Base-by-base conservation (phyloP, 2,797 vertebrate genomes). In the Spea hammondii region DNA sequence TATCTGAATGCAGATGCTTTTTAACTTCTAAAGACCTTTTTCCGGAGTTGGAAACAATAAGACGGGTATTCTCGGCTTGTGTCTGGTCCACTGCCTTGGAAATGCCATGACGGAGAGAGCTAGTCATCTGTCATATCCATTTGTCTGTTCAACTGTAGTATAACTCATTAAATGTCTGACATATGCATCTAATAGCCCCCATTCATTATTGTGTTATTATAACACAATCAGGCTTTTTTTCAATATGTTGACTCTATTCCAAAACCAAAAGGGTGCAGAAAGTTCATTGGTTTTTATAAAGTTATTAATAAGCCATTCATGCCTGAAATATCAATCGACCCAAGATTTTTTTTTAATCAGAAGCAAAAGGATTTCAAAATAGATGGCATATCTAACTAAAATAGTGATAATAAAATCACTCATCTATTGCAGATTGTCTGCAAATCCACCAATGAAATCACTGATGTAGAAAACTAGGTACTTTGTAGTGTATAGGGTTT, bases 201-300 rank as follows among this genome's bases (percentile, higher is more conserved):
- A 77, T 81, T 66, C 54, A 81, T 81, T 76, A 77, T 81, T 51
- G 53, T 60, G 74, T 72, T 76, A 68, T 81, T 77, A 81, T 72
- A 80, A 67, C 69, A 71, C 51, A 72, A 72, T 81, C 69, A 71
- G 13, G 48, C 68, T 67, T 51, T 55, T 32, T 80, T 55, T 76
- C 10, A 53, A 13, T 72, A 45, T 80, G 66, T 80, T 80, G 79
- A 72, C 54, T 47, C 45, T 14, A 5, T 59, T 62, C 73, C 68
- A 80, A 67, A 76, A 66, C 13, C 51, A n/a, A 64, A 67, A 6
- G 32, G 46, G 68, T 47, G 73, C 4, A 13, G 32, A 60, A 77
- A 48, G 17, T 64, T 67, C 55, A 67, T 67, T 53, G 62, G 62
- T 59, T 65, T 62, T 72, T 72, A 66, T 66, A 67, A 62, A 68